Evolutionary conservation across 1,140 invertebrate species (phyloP), one percentile per base, ranked within the genome.

Genomic region (Apis laboriosa): DNA sequence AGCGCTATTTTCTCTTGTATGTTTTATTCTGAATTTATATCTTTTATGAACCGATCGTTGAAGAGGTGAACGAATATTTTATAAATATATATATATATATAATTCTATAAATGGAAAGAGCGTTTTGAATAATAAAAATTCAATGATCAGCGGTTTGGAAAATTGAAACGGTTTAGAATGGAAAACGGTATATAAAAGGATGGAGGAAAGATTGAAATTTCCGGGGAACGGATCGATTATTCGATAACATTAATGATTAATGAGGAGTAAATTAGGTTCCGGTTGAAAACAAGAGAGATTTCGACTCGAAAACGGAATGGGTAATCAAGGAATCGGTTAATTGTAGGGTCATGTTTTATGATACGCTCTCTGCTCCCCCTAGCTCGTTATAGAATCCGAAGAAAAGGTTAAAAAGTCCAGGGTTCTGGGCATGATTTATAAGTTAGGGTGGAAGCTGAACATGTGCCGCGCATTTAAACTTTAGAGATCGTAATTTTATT

Each of bases 251-350:
- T 87, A 88, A 89, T 80, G 84, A 82, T 86, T 89, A 91, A 91
- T 79, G 88, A 86, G 84, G 80, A 88, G 85, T 81, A 88, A 90
- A 92, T 90, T 92, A 86, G 77, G 77, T 88, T 77, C 76, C 72
- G 80, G 79, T 21, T 81, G 78, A 79, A 73, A 85, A 86, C 84
- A 80, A 90, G 67, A 58, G 61, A 60, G 64, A 63, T 86, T 78
- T 34, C 53, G 49, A 82, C 60, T 72, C 67, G 84, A 91, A 91
- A 92, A 91, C 86, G 88, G 81, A 90, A 88, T 83, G 89, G 88
- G 90, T 92, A 92, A 92, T 92, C 92, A 92, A 91, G 88, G 87
- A 92, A 92, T 93, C 87, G 89, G 92, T 93, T 92, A 92, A 93
- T 92, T 92, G 92, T 91, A 89, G 89, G 88, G 86, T 86, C 89